phyloP scores from a whole-genome alignment of 2,797 vertebrate genomes.

The Sebastes taczanowskii region DNA sequence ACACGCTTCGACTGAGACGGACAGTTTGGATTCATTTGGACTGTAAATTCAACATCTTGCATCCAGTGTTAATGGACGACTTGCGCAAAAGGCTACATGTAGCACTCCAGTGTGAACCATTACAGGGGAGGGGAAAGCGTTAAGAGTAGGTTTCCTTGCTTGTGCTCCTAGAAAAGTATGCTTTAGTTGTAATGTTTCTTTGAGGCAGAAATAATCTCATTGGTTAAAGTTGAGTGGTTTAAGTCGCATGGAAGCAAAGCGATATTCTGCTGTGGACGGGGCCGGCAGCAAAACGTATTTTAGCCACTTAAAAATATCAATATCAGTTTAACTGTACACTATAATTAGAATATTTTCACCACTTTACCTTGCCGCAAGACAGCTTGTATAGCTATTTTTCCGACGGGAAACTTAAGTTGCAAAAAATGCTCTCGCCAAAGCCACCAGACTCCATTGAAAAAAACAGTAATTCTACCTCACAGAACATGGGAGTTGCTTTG shows the following conservation, averaged over 20 bases:
- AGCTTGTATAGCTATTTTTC: too few species aligned
- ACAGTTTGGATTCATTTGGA: constrained; percentile 21
- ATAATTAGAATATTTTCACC: too few species aligned
- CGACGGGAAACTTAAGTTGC: too few species aligned
- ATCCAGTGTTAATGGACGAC: constrained; percentile 24
- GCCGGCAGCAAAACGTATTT: too few species aligned
- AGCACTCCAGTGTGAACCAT: constrained; percentile 24
- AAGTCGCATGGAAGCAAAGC: not conserved
- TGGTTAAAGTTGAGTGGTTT: not conserved
- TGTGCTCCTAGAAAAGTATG: not conserved
- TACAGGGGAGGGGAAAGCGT: fast-evolving
- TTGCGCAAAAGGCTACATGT: constrained; percentile 39
- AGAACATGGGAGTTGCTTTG: too few species aligned
- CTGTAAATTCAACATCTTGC: constrained; percentile 24
- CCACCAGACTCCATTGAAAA: too few species aligned
- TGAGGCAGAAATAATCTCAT: not conserved
- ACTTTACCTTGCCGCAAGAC: fast-evolving
- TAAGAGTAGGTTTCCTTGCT: not conserved
- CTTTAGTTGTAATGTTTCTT: not conserved
- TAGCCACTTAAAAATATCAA: fast-evolving
- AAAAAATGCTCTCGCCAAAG: too few species aligned
- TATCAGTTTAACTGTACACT: not conserved
- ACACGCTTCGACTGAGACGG: constrained; percentile 27
- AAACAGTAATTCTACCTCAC: too few species aligned
- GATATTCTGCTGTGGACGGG: fast-evolving